Percentiles rank a stretch among this genome's conserved stretches.
phyloP scores from a whole-genome alignment of 2,888 invertebrate species.

The Lithophane socia region DNA sequence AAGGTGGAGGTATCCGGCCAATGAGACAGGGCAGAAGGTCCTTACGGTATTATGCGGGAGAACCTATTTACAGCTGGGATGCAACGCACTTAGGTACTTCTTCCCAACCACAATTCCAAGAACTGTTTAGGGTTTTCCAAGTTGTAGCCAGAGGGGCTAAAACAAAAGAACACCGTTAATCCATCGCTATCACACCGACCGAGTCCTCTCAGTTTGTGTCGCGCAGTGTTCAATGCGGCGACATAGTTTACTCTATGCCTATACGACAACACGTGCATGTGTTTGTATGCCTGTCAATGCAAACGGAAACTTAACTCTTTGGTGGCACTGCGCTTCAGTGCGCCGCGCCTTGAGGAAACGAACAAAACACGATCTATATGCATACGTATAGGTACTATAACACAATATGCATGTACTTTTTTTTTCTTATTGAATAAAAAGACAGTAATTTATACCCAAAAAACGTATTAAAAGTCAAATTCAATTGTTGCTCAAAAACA shows the following conservation, averaged over 20 bases:
- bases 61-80: neutral
- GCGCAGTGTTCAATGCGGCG: slow-evolving; percentile 57
- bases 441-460: neutral
- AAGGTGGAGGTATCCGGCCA: no score
- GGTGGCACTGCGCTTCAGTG: slow-evolving; percentile 65
- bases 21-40: neutral
- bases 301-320: slow-evolving; percentile 75
- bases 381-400: slow-evolving; percentile 12
- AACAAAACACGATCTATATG: slow-evolving; percentile 52
- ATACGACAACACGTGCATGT: slow-evolving; percentile 31
- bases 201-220: slow-evolving; percentile 43
- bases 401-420: neutral
- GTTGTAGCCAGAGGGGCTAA: neutral
- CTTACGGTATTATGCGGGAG: neutral
- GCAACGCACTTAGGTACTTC: neutral
- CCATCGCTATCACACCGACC: slow-evolving; percentile 50
- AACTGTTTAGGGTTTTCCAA: no score
- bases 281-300: slow-evolving; percentile 65
- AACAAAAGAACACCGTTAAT: slow-evolving; percentile 21
- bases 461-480: neutral
- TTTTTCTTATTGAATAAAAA: neutral
- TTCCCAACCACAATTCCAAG: neutral
- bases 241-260: slow-evolving; percentile 62
- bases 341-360: slow-evolving; percentile 68
- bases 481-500: neutral